phyloP scores from a whole-genome alignment of 2,888 invertebrate species.

The Clusia tigrina region DNA sequence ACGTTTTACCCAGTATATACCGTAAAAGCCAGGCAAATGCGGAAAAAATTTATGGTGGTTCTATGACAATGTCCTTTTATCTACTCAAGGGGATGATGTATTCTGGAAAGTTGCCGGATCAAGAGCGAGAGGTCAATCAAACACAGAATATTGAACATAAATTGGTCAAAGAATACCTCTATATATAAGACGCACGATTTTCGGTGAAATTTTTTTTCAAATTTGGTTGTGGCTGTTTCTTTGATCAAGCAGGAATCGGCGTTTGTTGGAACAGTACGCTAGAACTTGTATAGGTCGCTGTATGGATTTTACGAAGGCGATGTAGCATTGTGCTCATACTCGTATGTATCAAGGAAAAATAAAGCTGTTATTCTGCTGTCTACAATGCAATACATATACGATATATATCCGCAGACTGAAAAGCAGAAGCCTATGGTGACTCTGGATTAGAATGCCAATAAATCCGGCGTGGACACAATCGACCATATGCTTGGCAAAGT shows the following conservation, averaged over 20 bases:
- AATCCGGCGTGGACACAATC: slow-evolving; percentile 11
- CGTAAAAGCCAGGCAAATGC: too few species aligned
- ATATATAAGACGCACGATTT: slow-evolving; percentile 7
- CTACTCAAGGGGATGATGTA: too few species aligned
- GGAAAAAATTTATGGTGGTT: slow-evolving; percentile 26
- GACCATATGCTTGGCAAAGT: slow-evolving; percentile 11
- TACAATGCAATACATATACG: slow-evolving; percentile 13
- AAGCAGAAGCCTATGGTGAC: slow-evolving; percentile 10
- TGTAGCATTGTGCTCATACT: slow-evolving; percentile 6
- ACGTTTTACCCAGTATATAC: too few species aligned
- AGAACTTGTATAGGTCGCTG: background rate
- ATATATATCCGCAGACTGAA: slow-evolving; percentile 16
- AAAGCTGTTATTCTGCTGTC: slow-evolving; percentile 10
- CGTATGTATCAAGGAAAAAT: slow-evolving; percentile 17
- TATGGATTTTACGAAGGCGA: background rate
- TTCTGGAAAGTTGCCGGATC: slow-evolving; percentile 27
- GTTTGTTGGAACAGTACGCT: background rate
- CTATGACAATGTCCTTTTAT: slow-evolving; percentile 24
- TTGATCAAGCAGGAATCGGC: background rate
- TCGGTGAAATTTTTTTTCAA: background rate
- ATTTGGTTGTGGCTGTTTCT: background rate
- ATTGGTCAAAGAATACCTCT: slow-evolving; percentile 17
- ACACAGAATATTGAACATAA: slow-evolving; percentile 24
- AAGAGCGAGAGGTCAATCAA: slow-evolving; percentile 26
- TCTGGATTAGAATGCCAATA: slow-evolving; percentile 16